Percentiles rank a stretch among this genome's conserved stretches.
Evolutionary conservation across 1,140 invertebrate species (phyloP).

Genomic region (Calephelis virginiensis): DNA sequence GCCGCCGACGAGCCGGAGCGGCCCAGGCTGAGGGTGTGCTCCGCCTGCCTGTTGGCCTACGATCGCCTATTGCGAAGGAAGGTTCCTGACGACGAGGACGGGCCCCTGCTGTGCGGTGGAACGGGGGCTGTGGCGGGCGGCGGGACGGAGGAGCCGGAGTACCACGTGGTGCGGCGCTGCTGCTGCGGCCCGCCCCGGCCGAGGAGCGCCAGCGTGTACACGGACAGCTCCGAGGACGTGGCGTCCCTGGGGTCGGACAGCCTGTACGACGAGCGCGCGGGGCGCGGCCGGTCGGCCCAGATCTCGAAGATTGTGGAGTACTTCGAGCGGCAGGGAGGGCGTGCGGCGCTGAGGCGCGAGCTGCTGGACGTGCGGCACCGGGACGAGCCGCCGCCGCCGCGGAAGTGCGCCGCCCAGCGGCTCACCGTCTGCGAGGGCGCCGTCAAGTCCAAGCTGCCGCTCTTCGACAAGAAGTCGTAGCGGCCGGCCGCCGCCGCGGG

Average conservation of each 20-base stretch:
- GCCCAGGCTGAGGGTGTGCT: constrained; percentile 43
- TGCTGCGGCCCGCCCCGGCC: constrained; percentile 81
- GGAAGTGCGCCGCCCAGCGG: constrained; percentile 70
- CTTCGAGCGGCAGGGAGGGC: constrained; percentile 86
- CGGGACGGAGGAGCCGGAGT: constrained; percentile 27
- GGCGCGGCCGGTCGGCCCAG: constrained; percentile 81
- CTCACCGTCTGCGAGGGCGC: constrained; percentile 88
- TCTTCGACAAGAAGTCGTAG: constrained; percentile 88
- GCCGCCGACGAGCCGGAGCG: constrained; percentile 33
- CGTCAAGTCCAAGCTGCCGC: constrained; percentile 88
- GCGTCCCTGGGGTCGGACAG: constrained; percentile 88
- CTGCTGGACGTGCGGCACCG: constrained; percentile 49
- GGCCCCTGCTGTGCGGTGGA: constrained; percentile 49
- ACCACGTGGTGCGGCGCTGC: constrained; percentile 45
- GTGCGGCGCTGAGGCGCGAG: constrained; percentile 28
- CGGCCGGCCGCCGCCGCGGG: constrained; percentile 27
- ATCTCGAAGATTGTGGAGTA: constrained; percentile 93
- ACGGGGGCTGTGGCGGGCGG: constrained; percentile 20
- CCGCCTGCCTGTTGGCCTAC: constrained; percentile 50
- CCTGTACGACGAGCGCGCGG: constrained; percentile 82
- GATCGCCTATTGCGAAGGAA: constrained; percentile 48
- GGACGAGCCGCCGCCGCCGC: constrained; percentile 41
- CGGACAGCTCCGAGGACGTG: constrained; percentile 91
- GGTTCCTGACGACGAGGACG: constrained; percentile 46
- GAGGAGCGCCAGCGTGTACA: constrained; percentile 90